phyloP scores from a whole-genome alignment of 2,113 vertebrate genomes.

The Uria aalge region DNA sequence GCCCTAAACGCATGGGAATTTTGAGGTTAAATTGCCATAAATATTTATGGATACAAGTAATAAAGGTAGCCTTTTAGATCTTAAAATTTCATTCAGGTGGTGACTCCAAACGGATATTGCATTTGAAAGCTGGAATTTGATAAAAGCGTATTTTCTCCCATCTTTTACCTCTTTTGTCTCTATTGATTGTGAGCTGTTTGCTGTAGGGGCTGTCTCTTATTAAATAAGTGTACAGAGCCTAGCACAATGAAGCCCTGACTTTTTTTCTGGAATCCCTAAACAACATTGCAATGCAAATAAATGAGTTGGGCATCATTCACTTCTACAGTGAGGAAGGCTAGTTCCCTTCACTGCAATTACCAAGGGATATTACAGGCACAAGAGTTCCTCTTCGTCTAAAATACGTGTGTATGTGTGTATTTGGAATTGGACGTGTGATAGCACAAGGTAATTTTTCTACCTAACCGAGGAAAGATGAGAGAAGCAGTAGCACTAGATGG shows the following conservation, averaged over 20 bases:
- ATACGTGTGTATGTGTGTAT: background rate
- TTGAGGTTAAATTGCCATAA: conserved; percentile 34
- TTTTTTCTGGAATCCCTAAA: background rate
- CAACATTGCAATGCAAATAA: background rate
- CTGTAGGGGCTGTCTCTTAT: background rate
- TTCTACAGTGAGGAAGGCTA: background rate
- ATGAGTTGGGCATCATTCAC: background rate
- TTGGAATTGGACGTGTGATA: background rate
- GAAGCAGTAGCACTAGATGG: background rate
- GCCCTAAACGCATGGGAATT: background rate
- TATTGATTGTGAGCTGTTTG: conserved; percentile 10
- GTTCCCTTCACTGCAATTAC: background rate
- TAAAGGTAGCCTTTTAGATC: conserved; percentile 34
- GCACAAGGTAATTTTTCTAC: background rate
- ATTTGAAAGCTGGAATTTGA: conserved; percentile 50
- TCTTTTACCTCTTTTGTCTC: conserved; percentile 26
- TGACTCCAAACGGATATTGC: conserved; percentile 25
- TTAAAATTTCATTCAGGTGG: conserved; percentile 16
- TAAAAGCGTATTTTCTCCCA: background rate
- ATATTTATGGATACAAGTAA: conserved; percentile 46
- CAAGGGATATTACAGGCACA: background rate
- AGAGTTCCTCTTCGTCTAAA: background rate
- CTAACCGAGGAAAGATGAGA: background rate
- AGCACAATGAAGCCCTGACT: background rate
- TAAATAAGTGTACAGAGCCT: background rate